Base-by-base conservation (phyloP, 2,888 invertebrate genomes). In the Troilus luridus region DNA sequence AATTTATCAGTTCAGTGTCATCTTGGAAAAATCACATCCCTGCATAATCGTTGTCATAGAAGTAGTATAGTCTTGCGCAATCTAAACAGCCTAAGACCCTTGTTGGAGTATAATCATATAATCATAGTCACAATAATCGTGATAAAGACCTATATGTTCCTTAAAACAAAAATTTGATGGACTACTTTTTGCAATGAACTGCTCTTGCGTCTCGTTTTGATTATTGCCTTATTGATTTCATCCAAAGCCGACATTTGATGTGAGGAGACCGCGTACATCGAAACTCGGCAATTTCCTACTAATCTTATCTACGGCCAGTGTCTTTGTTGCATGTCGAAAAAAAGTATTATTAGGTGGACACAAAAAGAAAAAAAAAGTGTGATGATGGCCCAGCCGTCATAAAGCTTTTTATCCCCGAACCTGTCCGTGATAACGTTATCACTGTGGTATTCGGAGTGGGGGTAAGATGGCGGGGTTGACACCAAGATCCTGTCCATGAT, bases 401-500 rank as follows among this genome's bases (percentile, higher is more conserved):
- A 58, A 85, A 54, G 56, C 12, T 56, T 58, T 85, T 58, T 85
- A 56, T 85, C 56, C 54, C 21, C 85, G 12, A 21, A 85, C 7
- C 0, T n/a, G 85, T 85, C n/a, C n/a, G 56, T 54, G 85, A 14
- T n/a, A 7, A n/a, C 85, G 56, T 85, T 85, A 85, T 85, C 85
- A 58, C 85, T 14, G n/a, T 58, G 85, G 85, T 54, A 81, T 81
- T 81, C 6, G 54, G 21, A 41, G 17, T 17, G 77, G 54, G n/a
- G 21, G 41, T 41, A 41, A 41, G 41, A 41, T 41, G 41, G 41
- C 41, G 56, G 85, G 56, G 41, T 14, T 17, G 72, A 27, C 72
- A 77, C 72, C 72, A 9, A 77, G 72, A 11, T n/a, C n/a, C n/a
- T 3, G 41, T 41, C 9, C 21, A 41, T 81, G 81, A 85, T 12